These are phyloP conservation scores for Harpalus rufipes DNA, from an alignment of 2,888 invertebrate genomes.

Conservation along the genomic window DNA sequence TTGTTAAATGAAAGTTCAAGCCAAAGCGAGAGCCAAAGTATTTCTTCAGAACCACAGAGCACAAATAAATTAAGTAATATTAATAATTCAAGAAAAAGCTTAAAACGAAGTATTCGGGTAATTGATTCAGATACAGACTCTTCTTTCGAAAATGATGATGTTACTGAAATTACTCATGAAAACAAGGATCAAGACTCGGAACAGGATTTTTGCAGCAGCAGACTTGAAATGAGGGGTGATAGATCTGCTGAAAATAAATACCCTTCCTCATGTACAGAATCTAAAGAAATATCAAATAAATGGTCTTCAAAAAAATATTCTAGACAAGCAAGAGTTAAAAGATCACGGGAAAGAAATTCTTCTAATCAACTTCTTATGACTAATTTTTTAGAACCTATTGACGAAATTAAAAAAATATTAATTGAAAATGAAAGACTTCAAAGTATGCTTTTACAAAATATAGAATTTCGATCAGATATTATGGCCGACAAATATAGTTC, in stretches of 20 bases:
- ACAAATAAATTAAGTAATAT: background rate
- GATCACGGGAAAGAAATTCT: constrained; percentile 22
- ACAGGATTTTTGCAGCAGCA: constrained; percentile 13
- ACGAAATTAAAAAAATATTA: constrained; percentile 22
- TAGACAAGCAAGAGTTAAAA: constrained; percentile 6
- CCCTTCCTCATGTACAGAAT: constrained; percentile 12
- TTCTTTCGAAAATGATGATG: constrained; percentile 11
- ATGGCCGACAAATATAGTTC: constrained; percentile 6
- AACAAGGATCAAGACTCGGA: background rate
- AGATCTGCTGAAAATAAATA: constrained; percentile 13
- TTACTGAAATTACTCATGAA: background rate
- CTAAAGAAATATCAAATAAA: constrained; percentile 15
- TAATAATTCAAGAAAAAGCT: constrained; percentile 12
- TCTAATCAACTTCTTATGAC: constrained; percentile 10
- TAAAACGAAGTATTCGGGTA: constrained; percentile 17
- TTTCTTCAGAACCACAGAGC: background rate
- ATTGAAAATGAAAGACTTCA: background rate
- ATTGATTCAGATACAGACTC: constrained; percentile 22
- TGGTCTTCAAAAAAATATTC: constrained; percentile 22
- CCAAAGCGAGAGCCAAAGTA: no score
- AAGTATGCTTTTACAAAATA: constrained; percentile 12
- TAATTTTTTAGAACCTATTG: constrained; percentile 13
- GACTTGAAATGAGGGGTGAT: constrained; percentile 16
- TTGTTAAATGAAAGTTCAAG: no score
- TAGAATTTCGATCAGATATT: constrained; percentile 22